phyloP scores from a whole-genome alignment of 1,140 invertebrate species.

The Anadara kagoshimensis region DNA sequence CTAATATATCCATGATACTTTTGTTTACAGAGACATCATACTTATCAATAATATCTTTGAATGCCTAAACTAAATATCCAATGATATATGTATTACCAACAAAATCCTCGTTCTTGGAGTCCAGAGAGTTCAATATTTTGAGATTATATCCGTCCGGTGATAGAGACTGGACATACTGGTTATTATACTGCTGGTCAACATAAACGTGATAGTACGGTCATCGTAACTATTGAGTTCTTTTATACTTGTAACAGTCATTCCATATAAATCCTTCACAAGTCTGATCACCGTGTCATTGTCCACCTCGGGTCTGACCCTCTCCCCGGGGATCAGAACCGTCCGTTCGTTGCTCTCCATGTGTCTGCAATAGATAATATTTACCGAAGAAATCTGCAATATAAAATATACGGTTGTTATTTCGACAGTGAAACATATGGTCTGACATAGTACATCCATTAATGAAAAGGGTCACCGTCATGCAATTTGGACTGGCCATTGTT shows the following conservation, averaged over 20 bases:
- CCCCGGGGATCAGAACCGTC: slow-evolving; percentile 16
- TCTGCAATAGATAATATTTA: too few relatives aligned
- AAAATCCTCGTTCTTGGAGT: slow-evolving; percentile 80
- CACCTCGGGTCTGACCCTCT: slow-evolving; percentile 34
- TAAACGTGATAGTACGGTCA: slow-evolving; percentile 82
- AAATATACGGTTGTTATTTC: too few relatives aligned
- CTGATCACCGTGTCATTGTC: slow-evolving; percentile 59
- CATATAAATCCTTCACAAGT: slow-evolving; percentile 81
- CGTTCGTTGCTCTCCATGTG: not conserved
- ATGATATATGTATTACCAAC: slow-evolving; percentile 73
- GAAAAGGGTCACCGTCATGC: too few relatives aligned
- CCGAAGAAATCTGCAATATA: too few relatives aligned
- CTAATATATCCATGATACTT: too few relatives aligned
- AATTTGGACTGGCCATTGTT: too few relatives aligned
- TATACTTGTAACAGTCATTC: slow-evolving; percentile 80
- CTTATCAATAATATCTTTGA: too few relatives aligned
- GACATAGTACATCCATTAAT: too few relatives aligned
- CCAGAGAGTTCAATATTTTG: slow-evolving; percentile 86
- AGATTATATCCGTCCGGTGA: slow-evolving; percentile 81
- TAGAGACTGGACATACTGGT: slow-evolving; percentile 44
- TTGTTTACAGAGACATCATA: too few relatives aligned
- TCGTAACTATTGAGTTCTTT: slow-evolving; percentile 85
- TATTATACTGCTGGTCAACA: slow-evolving; percentile 38
- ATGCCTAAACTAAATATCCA: too few relatives aligned
- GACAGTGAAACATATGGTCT: too few relatives aligned